A percentile compares a stretch with the other conserved stretches of the same genome.
Conservation (phyloP, 2,797 vertebrate genomes). For the Gorsachius magnificus region DNA sequence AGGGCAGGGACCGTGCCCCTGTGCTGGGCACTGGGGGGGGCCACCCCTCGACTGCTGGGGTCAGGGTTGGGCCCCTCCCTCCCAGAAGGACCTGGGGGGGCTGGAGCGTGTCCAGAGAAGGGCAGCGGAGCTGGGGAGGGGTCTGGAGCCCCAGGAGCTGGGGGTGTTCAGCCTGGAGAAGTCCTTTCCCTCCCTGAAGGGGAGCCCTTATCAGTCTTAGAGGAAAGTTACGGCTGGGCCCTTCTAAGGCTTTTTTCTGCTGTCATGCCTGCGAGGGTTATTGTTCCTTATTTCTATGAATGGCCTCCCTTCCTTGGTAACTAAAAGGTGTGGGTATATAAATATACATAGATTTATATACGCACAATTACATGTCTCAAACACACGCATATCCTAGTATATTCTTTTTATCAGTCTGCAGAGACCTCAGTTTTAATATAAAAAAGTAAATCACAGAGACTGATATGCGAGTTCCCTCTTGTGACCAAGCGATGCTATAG, state of each 20-base stretch:
- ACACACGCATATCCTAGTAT: background rate
- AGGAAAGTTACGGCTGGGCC: background rate
- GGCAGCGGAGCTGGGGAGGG: no score
- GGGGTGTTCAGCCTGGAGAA: no score
- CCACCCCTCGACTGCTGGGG: no score
- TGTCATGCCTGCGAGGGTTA: background rate
- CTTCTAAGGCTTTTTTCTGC: background rate
- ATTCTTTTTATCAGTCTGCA: background rate
- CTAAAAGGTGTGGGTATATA: background rate
- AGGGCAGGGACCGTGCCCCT: no score
- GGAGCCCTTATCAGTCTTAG: no score
- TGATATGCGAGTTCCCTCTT: slow-evolving; percentile 34
- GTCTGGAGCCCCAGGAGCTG: no score
- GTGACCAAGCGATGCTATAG: background rate
- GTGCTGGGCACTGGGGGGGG: no score
- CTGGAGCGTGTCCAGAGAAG: no score
- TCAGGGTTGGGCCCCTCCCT: no score
- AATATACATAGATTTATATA: background rate
- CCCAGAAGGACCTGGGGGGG: no score
- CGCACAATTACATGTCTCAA: background rate
- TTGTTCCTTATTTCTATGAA: background rate
- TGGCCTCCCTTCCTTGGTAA: background rate
- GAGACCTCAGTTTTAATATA: background rate
- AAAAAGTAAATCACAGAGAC: background rate
- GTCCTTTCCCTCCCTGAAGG: no score